Evolutionary conservation across 2,888 invertebrate genomes (phyloP).

Genomic region (Ernsta delagoae): DNA sequence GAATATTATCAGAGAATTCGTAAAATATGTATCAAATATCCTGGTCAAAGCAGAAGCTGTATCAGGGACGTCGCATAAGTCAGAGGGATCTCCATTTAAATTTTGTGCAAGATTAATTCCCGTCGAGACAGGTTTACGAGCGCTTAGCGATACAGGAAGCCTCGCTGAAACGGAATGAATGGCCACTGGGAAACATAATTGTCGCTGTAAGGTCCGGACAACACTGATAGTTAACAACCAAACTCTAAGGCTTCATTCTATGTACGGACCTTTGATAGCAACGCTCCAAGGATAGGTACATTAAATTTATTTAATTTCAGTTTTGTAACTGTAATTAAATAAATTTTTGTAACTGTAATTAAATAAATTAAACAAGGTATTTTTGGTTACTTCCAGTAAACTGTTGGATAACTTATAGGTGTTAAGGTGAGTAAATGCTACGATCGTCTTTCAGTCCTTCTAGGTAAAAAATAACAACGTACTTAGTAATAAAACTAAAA

Average conservation of each 20-base stretch:
- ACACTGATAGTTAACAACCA: conserved; percentile 27
- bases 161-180: conserved; percentile 32
- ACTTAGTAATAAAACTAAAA: too few species aligned
- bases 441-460: too few species aligned
- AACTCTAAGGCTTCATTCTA: conserved; percentile 26
- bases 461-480: too few species aligned
- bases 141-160: conserved; percentile 34
- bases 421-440: too few species aligned
- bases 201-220: conserved; percentile 31
- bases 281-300: too few species aligned
- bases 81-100: conserved; percentile 30
- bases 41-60: conserved; percentile 23
- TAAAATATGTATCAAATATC: conserved; percentile 10
- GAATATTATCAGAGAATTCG: not conserved
- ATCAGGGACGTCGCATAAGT: conserved; percentile 17
- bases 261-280: not conserved
- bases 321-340: too few species aligned
- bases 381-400: too few species aligned
- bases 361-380: too few species aligned
- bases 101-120: conserved; percentile 35
- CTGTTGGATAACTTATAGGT: too few species aligned
- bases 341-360: too few species aligned
- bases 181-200: conserved; percentile 33
- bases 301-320: too few species aligned
- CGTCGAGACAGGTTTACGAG: conserved; percentile 36